Percentiles rank a stretch among this genome's conserved stretches.
phyloP scores from a whole-genome alignment of 2,113 vertebrate species.

The Eudyptes chrysolophus region DNA sequence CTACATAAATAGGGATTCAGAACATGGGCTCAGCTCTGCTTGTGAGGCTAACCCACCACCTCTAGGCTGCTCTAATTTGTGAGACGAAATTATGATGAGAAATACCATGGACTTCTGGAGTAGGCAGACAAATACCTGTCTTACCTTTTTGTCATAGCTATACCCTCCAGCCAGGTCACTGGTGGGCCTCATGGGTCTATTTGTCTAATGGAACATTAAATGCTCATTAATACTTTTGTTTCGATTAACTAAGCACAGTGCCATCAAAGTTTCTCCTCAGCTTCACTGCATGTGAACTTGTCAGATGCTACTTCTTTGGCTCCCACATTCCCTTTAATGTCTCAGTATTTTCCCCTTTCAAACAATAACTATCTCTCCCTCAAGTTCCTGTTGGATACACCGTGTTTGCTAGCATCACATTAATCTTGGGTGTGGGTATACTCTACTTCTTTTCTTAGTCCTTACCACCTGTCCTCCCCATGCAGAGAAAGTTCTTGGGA shows the following conservation, averaged over 20 bases:
- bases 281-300: background rate
- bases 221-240: background rate
- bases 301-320: background rate
- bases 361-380: background rate
- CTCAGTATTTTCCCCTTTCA: background rate
- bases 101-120: background rate
- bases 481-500: background rate
- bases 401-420: background rate
- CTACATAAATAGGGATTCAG: background rate
- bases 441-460: background rate
- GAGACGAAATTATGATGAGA: background rate
- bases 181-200: background rate
- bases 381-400: background rate
- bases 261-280: background rate
- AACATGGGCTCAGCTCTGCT: background rate
- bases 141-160: background rate
- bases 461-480: background rate
- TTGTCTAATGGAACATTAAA: background rate
- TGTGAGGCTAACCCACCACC: background rate
- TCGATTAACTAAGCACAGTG: background rate
- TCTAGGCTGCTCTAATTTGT: background rate
- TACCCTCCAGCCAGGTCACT: background rate
- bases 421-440: background rate
- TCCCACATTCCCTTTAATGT: background rate
- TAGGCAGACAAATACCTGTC: background rate